Base-by-base conservation (phyloP, 2,797 vertebrate species). In the Pseudochirops cupreus region DNA sequence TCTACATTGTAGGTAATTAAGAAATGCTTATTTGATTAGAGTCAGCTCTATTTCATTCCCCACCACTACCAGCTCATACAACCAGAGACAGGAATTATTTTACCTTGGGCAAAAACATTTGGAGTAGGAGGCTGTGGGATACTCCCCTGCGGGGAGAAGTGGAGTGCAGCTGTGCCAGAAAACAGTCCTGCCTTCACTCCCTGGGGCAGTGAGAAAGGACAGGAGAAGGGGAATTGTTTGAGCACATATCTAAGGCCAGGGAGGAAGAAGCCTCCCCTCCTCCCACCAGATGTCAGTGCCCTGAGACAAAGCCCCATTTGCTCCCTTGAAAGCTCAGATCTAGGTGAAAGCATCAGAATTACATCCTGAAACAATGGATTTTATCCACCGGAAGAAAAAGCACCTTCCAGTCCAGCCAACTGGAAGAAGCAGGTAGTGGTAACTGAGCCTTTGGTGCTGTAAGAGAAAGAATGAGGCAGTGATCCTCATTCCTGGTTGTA, bases 341-440 rank as follows among this genome's bases (percentile, higher is more conserved):
- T 18, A 6, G 58, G 28, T 54, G 7, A 13, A 50, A 91, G 24
- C 14, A 2, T 53, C 5, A n/a, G 28, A 3, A 59, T 16, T 0
- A 3, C 4, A 21, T 52, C 31, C 1, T 54, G 52, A 0, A 21
- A 10, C 18, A 50, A 46, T 1, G 21, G n/a, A 5, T 33, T 39
- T 5, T 12, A 13, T 92, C 5, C 6, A 1, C 7, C 46, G 50
- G 59, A 90, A 53, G 0, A 12, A 39, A 74, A 58, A 53, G 33
- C 50, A 21, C 1, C 0, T 31, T 2, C 59, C 29, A 0, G 0
- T 33, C 28, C 11, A 5, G 33, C 1, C 5, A 59, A 0, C 53
- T 21, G 0, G 4, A 4, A 92, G 96, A 53, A 39, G 21, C 0
- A 0, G 39, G n/a, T 91, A 14, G 13, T 0, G 0, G 58, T 28